A percentile compares a stretch with the other conserved stretches of the same genome.
Conservation (phyloP, 2,888 invertebrate species). For the Laspeyria flexula region DNA sequence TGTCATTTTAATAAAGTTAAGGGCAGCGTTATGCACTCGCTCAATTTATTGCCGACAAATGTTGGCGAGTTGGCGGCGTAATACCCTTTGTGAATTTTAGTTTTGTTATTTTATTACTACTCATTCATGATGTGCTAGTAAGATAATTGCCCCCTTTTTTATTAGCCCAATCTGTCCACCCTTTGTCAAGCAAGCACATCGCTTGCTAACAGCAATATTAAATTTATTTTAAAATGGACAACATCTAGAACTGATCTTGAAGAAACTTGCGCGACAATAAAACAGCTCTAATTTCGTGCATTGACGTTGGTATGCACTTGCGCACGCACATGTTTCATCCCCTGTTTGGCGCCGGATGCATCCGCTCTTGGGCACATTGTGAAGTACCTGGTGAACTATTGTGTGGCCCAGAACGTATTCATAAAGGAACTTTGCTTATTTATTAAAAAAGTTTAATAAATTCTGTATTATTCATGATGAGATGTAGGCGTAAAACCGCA, state of each 20-base stretch:
- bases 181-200: no score
- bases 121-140: no score
- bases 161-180: no score
- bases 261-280: neutral
- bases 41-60: no score
- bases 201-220: no score
- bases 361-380: conserved; percentile 35
- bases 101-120: no score
- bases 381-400: conserved; percentile 37
- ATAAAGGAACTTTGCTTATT: conserved; percentile 1
- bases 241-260: neutral
- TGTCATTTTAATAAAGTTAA: no score
- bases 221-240: neutral
- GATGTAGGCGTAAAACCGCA: neutral
- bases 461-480: neutral
- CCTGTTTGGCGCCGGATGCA: conserved; percentile 48
- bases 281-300: conserved; percentile 11
- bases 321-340: conserved; percentile 44
- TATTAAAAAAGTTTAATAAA: neutral
- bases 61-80: no score
- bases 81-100: no score
- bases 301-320: conserved; percentile 17
- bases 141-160: no score
- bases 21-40: no score
- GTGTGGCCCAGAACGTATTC: conserved; percentile 23